Base-by-base conservation (phyloP, 2,113 vertebrate genomes). In the Lophura nycthemera region DNA sequence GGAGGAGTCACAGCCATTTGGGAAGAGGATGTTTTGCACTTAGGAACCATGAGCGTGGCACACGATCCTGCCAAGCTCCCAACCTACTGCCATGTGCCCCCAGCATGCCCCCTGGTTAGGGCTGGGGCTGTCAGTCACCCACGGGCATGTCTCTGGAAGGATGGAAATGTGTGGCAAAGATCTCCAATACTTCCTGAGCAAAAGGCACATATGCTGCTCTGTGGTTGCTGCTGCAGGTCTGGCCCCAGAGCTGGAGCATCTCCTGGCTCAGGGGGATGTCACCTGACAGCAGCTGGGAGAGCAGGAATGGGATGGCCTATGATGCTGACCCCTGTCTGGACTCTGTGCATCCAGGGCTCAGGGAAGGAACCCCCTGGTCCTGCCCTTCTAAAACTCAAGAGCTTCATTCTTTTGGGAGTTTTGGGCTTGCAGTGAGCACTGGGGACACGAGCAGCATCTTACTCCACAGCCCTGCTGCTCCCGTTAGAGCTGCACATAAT, bases 1-100 rank as follows among this genome's bases (percentile, higher is more conserved):
- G 42, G 34, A 93, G 87, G 66, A 83, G 73, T 22, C 54, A 24
- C 82, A 66, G 87, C 78, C 72, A 27, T 34, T 56, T 67, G 90
- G 69, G 72, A 64, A 80, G 32, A 21, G 56, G 67, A 54, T 1
- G 21, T 89, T 75, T 70, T 71, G 48, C 66, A 67, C 34, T 47
- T 38, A 40, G 67, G 42, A 88, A 25, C 15, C 3, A 48, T 32
- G 54, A 76, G 56, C 18, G 10, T 12, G 32, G 56, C 19, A 21
- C 56, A 59, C 10, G n/a, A 30, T 34, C n/a, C 63, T 9, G 3
- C 10, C 4, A 45, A 59, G 71, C 8, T 2, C 60, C 60, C 15
- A 40, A 0, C 43, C n/a, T 9, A 3, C 64, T 66, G 47, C 36
- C 54, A 16, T 3, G 2, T 27, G 43, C 34, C 73, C 70, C n/a